phyloP scores from a whole-genome alignment of 2,797 vertebrate genomes.

The Oceanodroma leucorhoa region DNA sequence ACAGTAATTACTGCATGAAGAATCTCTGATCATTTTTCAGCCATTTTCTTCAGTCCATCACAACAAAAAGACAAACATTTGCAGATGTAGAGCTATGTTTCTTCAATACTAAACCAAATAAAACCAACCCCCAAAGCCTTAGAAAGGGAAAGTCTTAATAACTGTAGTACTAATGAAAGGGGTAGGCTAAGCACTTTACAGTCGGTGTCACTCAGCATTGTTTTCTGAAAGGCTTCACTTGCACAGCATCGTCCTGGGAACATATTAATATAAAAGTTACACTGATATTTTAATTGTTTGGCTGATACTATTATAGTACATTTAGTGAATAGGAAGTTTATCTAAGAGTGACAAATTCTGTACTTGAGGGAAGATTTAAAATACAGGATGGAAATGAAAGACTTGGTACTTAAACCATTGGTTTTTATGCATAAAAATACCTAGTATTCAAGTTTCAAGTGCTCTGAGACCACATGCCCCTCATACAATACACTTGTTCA shows the following conservation, averaged over 20 bases:
- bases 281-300: background rate
- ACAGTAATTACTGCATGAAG: background rate
- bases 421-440: background rate
- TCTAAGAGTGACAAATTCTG: background rate
- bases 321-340: background rate
- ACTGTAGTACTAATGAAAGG: background rate
- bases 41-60: background rate
- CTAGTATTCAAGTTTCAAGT: background rate
- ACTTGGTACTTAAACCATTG: background rate
- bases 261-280: background rate
- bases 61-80: background rate
- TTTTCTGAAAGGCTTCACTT: background rate
- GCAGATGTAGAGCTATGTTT: background rate
- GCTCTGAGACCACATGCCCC: background rate
- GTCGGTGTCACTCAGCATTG: background rate
- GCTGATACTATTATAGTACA: background rate
- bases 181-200: background rate
- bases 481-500: background rate
- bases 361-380: background rate
- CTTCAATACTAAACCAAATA: background rate
- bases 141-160: background rate
- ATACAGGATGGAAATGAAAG: background rate
- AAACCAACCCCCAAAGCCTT: background rate
- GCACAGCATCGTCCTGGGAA: background rate
- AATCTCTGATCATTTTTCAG: background rate